These are phyloP conservation scores for Galaxea fascicularis DNA, from an alignment of 92 coral and sea anemone species.

Conservation along the genomic window DNA sequence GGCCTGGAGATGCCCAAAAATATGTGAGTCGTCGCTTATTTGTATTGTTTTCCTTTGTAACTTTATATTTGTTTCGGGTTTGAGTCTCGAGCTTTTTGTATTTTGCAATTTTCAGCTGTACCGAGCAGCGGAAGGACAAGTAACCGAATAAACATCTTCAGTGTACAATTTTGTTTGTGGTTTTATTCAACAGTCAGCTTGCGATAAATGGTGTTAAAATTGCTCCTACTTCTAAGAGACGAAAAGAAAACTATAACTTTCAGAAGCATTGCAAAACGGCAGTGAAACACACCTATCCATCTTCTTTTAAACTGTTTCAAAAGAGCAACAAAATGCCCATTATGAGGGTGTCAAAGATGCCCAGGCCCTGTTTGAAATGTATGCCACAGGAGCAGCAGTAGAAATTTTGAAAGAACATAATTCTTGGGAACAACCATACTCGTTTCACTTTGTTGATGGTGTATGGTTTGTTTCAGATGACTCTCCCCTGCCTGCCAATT, in stretches of 20 bases:
- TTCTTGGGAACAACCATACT: slow-evolving; percentile 55
- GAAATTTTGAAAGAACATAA: slow-evolving; percentile 24
- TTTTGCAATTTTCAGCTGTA: too few relatives aligned
- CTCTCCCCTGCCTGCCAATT: slow-evolving; percentile 10
- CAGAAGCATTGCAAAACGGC: background rate
- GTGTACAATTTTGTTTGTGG: too few relatives aligned
- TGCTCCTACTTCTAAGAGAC: slow-evolving; percentile 24
- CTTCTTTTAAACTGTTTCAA: background rate
- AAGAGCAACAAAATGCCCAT: slow-evolving; percentile 42
- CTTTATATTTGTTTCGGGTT: too few relatives aligned
- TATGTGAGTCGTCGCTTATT: too few relatives aligned
- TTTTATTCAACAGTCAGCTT: too few relatives aligned
- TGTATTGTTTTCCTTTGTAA: too few relatives aligned
- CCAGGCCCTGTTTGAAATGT: slow-evolving; percentile 40
- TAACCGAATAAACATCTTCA: too few relatives aligned
- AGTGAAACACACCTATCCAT: slow-evolving; percentile 20
- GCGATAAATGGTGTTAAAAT: slow-evolving; percentile 50
- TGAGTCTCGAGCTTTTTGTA: too few relatives aligned
- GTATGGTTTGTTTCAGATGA: slow-evolving; percentile 19
- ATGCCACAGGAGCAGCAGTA: slow-evolving; percentile 50
- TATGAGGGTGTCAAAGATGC: slow-evolving; percentile 38
- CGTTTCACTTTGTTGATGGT: slow-evolving; percentile 18
- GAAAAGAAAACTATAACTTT: slow-evolving; percentile 20
- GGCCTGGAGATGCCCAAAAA: too few relatives aligned
- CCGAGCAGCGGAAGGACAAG: too few relatives aligned